Conservation (phyloP, 2,888 invertebrate species). For the Embidobia sp. region DNA sequence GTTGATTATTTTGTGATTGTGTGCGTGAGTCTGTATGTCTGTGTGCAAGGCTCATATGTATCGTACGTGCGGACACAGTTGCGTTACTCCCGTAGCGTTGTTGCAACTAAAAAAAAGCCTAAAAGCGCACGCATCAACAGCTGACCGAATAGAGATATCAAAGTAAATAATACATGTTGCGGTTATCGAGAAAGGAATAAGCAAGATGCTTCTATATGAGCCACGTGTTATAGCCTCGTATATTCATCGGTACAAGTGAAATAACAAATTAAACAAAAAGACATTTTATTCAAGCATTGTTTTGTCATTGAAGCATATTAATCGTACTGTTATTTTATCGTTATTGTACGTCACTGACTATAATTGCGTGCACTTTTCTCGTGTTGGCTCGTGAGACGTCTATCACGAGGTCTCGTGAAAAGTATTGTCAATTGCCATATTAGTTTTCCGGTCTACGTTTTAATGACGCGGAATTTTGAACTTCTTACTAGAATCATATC, state of each 20-base stretch:
- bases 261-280: too few species aligned
- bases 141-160: constrained; percentile 50
- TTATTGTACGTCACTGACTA: constrained; percentile 38
- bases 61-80: constrained; percentile 65
- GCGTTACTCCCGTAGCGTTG: constrained; percentile 55
- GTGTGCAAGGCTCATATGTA: constrained; percentile 63
- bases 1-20: constrained; percentile 53
- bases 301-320: constrained; percentile 52
- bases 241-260: constrained; percentile 4
- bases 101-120: constrained; percentile 64
- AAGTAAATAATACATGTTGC: constrained; percentile 58
- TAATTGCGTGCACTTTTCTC: constrained; percentile 63
- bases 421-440: constrained; percentile 16
- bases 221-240: constrained; percentile 49
- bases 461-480: background rate
- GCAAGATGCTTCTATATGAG: constrained; percentile 58
- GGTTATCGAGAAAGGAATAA: constrained; percentile 59
- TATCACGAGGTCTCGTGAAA: constrained; percentile 41
- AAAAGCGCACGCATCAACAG: constrained; percentile 65
- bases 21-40: constrained; percentile 65
- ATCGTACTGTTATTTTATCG: constrained; percentile 46
- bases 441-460: background rate
- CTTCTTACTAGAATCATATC: background rate
- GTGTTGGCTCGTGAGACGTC: constrained; percentile 47
- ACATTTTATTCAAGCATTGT: constrained; percentile 32